A percentile compares a stretch with the other conserved stretches of the same genome.
phyloP scores from a whole-genome alignment of 2,888 invertebrate species.

The Ernsta delagoae region DNA sequence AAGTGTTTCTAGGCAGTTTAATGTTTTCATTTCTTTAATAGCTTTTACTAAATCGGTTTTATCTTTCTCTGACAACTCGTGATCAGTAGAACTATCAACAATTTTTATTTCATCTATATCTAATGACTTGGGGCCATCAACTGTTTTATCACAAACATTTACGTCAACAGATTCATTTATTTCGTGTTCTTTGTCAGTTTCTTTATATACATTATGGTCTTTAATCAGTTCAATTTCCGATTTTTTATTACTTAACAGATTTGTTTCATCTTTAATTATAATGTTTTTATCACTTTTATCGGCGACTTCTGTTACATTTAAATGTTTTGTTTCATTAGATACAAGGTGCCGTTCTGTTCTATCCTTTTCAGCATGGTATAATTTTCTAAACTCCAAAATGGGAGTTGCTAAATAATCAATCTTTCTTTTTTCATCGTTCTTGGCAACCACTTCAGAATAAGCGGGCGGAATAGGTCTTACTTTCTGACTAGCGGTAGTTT shows the following conservation, averaged over 20 bases:
- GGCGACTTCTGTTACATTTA: neutral
- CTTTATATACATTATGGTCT: neutral
- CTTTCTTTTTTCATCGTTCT: constrained; percentile 35
- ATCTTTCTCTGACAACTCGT: constrained; percentile 2
- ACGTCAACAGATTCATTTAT: neutral
- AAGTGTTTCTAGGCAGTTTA: constrained; percentile 18
- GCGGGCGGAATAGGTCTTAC: constrained; percentile 53
- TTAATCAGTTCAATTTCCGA: neutral
- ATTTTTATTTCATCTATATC: neutral
- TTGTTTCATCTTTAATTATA: constrained; percentile 4
- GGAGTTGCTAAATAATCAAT: constrained; percentile 66
- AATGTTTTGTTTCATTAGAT: neutral
- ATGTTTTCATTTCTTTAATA: constrained; percentile 10
- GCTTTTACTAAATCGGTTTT: neutral
- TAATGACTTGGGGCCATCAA: neutral
- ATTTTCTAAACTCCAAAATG: constrained; percentile 66
- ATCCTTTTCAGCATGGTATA: constrained; percentile 54
- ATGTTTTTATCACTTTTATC: constrained; percentile 5
- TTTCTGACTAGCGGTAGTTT: constrained; percentile 46
- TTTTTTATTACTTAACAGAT: constrained; percentile 6
- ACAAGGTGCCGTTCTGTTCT: neutral
- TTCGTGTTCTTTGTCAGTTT: neutral
- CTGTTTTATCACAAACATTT: neutral
- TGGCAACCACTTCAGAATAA: constrained; percentile 41
- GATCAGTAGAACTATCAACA: neutral